Base-by-base conservation (phyloP, 2,797 vertebrate genomes). In the Tragopan temminckii region DNA sequence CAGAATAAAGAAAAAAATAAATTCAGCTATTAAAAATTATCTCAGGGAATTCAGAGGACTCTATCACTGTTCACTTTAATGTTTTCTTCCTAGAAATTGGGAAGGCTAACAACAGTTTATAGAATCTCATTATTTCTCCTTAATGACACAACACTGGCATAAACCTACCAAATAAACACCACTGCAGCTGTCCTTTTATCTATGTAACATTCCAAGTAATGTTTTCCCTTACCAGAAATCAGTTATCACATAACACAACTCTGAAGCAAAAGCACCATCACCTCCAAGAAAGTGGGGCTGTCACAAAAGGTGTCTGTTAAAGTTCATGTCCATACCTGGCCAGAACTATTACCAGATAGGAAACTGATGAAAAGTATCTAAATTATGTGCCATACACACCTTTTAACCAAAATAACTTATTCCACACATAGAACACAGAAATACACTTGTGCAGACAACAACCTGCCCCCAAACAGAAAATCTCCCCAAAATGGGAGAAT, bases 291-390 rank as follows among this genome's bases (percentile, higher is more conserved):
- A 68, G 5, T 3, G 0, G 33, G 68, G 63, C 18, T 66, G 80
- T 45, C 19, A 9, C 45, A n/a, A 42, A 75, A 75, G 10, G 2
- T 25, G 6, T 35, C 20, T 15, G 27, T 0, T 71, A 36, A 83
- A 88, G 15, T 40, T 19, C 0, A 0, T 21, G 46, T 20, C 57
- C 43, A 29, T 6, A 70, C 6, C 63, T 0, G 0, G 48, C 21
- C 10, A 85, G 48, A 59, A 61, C 1, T 55, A 50, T 29, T 38
- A 55, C 27, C 31, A 36, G 66, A 68, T 36, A n/a, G 16, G 31
- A 67, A 35, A 36, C 5, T 13, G 29, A 74, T 25, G 16, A n/a
- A 53, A 88, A 10, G 10, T 43, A 59, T 1, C 31, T 81, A 5
- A 79, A 45, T 52, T 50, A 42, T 2, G 14, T 45, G 15, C 14